A percentile compares a stretch with the other conserved stretches of the same genome.
phyloP scores from a whole-genome alignment of 2,888 invertebrate species.

The Himalopsyche japonica region DNA sequence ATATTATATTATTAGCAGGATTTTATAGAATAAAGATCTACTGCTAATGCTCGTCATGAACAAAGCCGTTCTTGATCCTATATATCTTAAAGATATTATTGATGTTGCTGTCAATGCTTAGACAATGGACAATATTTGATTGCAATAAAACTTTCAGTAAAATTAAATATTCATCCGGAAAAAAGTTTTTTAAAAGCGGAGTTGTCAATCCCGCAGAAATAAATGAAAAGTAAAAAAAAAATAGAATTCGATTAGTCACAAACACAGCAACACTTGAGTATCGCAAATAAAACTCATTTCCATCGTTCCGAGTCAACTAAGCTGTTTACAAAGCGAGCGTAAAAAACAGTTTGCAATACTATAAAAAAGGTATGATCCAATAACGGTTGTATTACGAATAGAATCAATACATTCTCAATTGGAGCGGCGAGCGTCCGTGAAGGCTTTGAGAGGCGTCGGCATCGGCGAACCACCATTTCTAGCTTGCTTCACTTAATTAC shows the following conservation, averaged over 20 bases:
- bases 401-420: neutral
- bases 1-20: no score
- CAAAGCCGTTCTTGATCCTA: no score
- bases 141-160: no score
- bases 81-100: no score
- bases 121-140: no score
- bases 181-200: no score
- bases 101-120: no score
- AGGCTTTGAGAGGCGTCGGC: neutral
- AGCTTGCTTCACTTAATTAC: conserved; percentile 17
- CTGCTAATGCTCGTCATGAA: no score
- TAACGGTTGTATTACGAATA: neutral
- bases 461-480: neutral
- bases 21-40: no score
- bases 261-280: neutral
- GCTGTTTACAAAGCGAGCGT: neutral
- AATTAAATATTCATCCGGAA: no score
- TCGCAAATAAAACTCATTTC: neutral
- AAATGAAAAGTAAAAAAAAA: neutral
- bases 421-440: neutral
- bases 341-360: neutral
- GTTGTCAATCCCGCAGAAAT: neutral
- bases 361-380: neutral
- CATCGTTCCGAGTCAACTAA: neutral
- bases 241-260: neutral